Evolutionary conservation across 2,113 vertebrate species (phyloP), one percentile per base, ranked within the genome.

Genomic region (Recurvirostra avosetta): DNA sequence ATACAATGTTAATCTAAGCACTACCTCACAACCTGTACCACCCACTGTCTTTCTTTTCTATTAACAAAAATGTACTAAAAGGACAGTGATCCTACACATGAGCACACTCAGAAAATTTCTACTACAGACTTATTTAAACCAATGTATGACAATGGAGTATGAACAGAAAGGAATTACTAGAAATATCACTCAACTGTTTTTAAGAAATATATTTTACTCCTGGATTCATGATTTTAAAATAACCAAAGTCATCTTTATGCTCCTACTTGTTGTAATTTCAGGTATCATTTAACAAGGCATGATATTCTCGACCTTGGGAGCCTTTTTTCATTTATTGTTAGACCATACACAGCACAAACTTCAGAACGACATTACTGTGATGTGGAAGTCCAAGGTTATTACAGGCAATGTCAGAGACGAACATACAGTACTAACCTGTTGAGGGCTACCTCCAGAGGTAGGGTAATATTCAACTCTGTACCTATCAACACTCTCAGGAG

Each of bases 381-480:
- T 73, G 27, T 52, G 12, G 27, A 74, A 67, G 49, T 45, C 22
- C 36, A 78, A 29, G 43, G 10, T 82, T 88, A 32, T 55, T 45
- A 22, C 9, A 47, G 55, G 40, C 11, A 61, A 67, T 20, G 25
- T 34, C 17, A 76, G 80, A 86, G 41, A 65, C 52, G 9, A 87
- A 61, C 30, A 63, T 20, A 32, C 20, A 80, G 15, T 65, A 90
- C 98, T 95, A 97, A 99, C 99, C 99, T 99, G 97, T 93, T 98
- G 93, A 8, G 98, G 97, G 38, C 97, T 97, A 30, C 99, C 99
- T 97, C 99, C 99, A 49, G 97, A 95, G 20, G 71, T 92, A 16
- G 97, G 96, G 67, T 97, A 93, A 88, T 99, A 99, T 71, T 99
- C 98, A 85, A 99, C 97, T 10, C 98, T 98, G 58, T 99, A 99